Evolutionary conservation across 2,797 vertebrate genomes (phyloP).

Genomic region (Danio albolineatus): DNA sequence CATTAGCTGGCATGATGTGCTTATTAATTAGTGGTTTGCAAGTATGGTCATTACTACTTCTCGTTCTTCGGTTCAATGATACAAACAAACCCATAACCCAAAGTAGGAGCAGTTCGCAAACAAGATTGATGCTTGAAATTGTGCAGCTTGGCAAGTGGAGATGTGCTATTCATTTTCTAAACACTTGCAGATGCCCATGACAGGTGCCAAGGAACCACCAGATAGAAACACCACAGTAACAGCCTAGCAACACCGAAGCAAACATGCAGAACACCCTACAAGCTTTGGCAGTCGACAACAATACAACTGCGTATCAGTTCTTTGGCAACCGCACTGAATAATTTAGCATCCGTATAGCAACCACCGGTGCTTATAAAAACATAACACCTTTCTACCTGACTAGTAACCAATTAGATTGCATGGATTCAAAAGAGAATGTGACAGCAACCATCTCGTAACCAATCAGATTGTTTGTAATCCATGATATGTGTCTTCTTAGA

Average conservation of each 20-base stretch:
- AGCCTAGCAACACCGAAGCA: neutral
- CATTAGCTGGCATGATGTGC: neutral
- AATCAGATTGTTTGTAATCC: neutral
- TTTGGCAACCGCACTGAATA: neutral
- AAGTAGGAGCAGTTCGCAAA: neutral
- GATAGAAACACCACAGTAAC: neutral
- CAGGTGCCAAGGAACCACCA: neutral
- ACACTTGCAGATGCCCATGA: neutral
- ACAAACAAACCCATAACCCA: neutral
- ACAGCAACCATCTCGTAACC: neutral
- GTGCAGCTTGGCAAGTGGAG: neutral
- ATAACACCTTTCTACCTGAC: too few species aligned
- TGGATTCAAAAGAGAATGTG: too few species aligned
- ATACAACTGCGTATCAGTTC: neutral
- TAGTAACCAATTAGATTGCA: neutral
- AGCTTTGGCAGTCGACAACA: neutral
- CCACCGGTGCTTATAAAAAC: too few species aligned
- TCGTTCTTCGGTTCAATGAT: neutral
- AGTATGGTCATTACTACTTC: neutral
- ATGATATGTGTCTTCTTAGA: neutral
- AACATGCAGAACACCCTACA: neutral
- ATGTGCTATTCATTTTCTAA: neutral
- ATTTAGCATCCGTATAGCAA: neutral
- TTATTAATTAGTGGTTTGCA: constrained; percentile 12
- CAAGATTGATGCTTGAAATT: neutral